Base-by-base conservation (phyloP, 2,888 invertebrate genomes). In the Cerastoderma edule region DNA sequence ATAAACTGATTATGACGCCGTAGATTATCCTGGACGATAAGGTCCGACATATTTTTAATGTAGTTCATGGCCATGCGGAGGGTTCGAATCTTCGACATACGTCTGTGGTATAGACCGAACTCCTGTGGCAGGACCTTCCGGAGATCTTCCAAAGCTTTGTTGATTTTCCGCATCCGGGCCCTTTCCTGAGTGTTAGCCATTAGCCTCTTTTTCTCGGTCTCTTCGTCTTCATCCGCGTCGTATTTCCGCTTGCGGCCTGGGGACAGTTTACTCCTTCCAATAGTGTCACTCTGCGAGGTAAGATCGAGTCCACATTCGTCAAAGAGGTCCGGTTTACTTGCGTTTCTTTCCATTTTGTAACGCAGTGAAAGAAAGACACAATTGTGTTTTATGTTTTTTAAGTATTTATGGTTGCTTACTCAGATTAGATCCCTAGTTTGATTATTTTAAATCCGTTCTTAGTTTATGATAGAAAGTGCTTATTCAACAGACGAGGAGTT, bases 1-100 rank as follows among this genome's bases (percentile, higher is more conserved):
- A n/a, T n/a, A 63, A 80, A 78, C 28, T 39, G 46, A 6, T 27
- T 64, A 48, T 75, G 67, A 13, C 75, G 72, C 35, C 79, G 70
- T 44, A 75, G 65, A 24, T 75, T 70, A 64, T 85, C 84, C 22
- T 84, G 75, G 1, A 76, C 70, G 10, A 88, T 67, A 60, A 88
- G 50, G 22, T 85, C 83, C 24, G 79, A 75, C 30, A 88, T 63
- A 8, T 72, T 72, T 13, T 75, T 64, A n/a, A 88, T 88, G 60
- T 88, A 88, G 48, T 79, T 79, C 67, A 80, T 82, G 30, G 88
- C 88, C n/a, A 85, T 67, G 13, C 86, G 78, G 19, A 88, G 70
- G 5, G 87, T 86, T 54, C 87, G 77, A 24, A 88, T 87, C 73
- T 88, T 88, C 4, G 88, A 88, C 78, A 86, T 80, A 5, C 84